Conservation (phyloP, 2,888 invertebrate genomes). For the Lithophane ornitopus region DNA sequence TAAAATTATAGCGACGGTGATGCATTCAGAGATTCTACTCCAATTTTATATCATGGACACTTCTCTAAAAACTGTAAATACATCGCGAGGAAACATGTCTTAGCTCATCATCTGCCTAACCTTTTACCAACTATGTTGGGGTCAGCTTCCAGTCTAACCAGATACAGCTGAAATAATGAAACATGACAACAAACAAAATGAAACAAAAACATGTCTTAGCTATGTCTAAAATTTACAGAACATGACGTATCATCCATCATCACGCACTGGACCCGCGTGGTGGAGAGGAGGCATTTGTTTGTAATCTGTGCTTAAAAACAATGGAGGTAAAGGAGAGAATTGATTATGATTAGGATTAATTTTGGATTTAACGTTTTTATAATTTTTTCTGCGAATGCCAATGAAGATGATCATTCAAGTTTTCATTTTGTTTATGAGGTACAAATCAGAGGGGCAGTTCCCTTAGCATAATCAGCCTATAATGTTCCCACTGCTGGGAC, state of each 20-base stretch:
- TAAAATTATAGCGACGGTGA: neutral
- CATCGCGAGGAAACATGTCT: no score
- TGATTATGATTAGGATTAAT: conserved; percentile 8
- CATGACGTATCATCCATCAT: neutral
- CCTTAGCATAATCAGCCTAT: no score
- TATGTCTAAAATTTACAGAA: neutral
- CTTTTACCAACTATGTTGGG: no score
- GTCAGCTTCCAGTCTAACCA: no score
- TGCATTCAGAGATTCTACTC: neutral
- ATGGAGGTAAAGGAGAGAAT: conserved; percentile 12
- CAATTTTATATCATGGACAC: neutral
- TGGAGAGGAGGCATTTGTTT: neutral
- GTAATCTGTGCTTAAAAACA: conserved; percentile 46
- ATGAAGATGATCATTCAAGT: neutral
- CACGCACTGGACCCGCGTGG: no score
- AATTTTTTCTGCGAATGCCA: conserved; percentile 4
- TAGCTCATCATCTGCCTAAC: no score
- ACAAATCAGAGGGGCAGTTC: no score
- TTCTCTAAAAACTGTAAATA: neutral
- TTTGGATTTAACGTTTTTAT: conserved; percentile 15
- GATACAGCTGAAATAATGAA: no score
- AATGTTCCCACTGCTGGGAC: no score
- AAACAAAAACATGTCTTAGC: no score
- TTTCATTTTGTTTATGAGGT: neutral
- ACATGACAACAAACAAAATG: no score